phyloP scores from a whole-genome alignment of 2,888 invertebrate species.

The Pammene aurita region DNA sequence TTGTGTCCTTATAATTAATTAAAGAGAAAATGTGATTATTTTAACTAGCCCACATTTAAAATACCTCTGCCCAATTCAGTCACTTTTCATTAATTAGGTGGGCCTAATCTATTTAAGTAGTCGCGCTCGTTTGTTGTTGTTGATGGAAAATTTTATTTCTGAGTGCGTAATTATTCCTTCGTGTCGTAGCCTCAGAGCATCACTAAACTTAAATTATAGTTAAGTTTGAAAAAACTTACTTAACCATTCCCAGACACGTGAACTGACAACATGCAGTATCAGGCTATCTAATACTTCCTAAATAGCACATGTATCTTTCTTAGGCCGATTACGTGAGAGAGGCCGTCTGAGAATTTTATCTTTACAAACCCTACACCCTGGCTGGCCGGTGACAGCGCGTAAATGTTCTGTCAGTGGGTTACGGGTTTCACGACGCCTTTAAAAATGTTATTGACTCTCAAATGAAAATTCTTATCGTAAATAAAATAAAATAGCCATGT shows the following conservation, averaged over 20 bases:
- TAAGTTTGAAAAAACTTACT: neutral
- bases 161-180: neutral
- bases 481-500: neutral
- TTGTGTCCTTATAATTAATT: too few relatives aligned
- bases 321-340: constrained; percentile 2
- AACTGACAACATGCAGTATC: neutral
- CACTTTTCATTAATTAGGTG: neutral
- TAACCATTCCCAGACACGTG: neutral
- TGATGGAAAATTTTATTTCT: neutral
- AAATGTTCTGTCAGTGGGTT: neutral
- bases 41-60: neutral
- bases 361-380: constrained; percentile 29
- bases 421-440: neutral
- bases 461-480: too few relatives aligned
- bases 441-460: too few relatives aligned
- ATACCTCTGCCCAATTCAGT: neutral
- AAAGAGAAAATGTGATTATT: too few relatives aligned
- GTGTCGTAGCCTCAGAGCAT: neutral
- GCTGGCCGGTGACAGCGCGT: neutral
- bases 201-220: too few relatives aligned
- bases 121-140: neutral
- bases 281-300: neutral
- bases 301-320: constrained; percentile 20
- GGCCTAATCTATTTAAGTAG: neutral
- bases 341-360: constrained; percentile 28